Evolutionary conservation across 1,140 invertebrate genomes (phyloP).

Genomic region (Tetragnatha versicolor): DNA sequence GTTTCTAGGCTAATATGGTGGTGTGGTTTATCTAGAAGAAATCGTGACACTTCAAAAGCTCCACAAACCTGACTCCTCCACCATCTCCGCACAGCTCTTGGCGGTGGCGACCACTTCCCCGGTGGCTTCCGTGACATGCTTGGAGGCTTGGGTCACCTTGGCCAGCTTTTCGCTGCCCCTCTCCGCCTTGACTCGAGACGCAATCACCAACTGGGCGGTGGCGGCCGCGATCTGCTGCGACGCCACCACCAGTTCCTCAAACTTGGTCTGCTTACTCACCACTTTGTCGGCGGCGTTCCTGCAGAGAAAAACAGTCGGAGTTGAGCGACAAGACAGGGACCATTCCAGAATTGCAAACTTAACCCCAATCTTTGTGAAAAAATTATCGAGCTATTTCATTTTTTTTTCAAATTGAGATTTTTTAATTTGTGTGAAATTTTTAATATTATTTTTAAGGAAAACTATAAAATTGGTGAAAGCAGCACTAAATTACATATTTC

Average conservation of each 20-base stretch:
- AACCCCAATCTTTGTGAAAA: no score
- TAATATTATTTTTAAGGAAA: no score
- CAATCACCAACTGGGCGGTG: slow-evolving; percentile 95
- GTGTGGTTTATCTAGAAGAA: no score
- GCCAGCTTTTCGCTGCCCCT: slow-evolving; percentile 78
- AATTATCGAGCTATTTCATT: no score
- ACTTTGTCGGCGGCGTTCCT: slow-evolving; percentile 94
- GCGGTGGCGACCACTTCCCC: slow-evolving; percentile 91
- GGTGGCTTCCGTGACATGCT: slow-evolving; percentile 86
- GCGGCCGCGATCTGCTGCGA: slow-evolving; percentile 97
- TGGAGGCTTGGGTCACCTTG: slow-evolving; percentile 82
- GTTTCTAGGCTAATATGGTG: no score
- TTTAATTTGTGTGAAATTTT: no score
- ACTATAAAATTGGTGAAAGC: no score
- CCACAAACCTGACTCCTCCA: slow-evolving; percentile 80
- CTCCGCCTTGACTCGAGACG: slow-evolving; percentile 75
- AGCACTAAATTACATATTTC: no score
- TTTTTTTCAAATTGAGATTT: no score
- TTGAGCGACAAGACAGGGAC: no score
- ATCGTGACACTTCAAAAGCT: not conserved
- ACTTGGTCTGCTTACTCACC: slow-evolving; percentile 83
- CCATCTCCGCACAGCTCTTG: slow-evolving; percentile 83
- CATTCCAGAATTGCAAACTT: no score
- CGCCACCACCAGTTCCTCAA: slow-evolving; percentile 93
- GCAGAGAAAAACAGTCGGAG: no score